Evolutionary conservation across 2,797 vertebrate genomes (phyloP).

Genomic region (Typhlichthys subterraneus): DNA sequence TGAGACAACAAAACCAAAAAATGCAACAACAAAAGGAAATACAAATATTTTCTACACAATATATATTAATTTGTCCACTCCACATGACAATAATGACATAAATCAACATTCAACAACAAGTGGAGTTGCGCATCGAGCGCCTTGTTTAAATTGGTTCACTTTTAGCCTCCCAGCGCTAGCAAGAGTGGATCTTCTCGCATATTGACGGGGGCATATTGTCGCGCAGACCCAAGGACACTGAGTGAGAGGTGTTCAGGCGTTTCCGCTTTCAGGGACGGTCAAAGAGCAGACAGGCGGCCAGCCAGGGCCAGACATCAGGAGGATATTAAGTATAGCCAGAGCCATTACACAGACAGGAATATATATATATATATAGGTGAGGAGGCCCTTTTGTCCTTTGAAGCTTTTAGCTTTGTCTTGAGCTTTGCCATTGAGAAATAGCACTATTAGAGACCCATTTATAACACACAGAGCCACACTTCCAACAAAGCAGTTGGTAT

Average conservation of each 20-base stretch:
- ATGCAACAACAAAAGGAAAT: not conserved
- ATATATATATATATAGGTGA: constrained; percentile 10
- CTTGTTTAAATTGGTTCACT: constrained; percentile 65
- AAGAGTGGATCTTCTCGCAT: constrained; percentile 60
- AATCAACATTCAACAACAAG: constrained; percentile 49
- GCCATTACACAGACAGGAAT: constrained; percentile 47
- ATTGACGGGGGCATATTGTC: constrained; percentile 52
- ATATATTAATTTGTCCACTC: not conserved
- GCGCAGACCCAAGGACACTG: constrained; percentile 55
- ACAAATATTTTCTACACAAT: constrained; percentile 11
- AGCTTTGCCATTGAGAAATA: not conserved
- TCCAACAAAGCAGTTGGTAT: not conserved
- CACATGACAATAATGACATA: constrained; percentile 22
- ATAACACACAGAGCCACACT: too few species aligned
- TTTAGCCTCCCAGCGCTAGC: constrained; percentile 42
- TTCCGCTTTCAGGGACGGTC: constrained; percentile 45
- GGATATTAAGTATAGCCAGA: constrained; percentile 53
- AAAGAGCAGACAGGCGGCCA: constrained; percentile 57
- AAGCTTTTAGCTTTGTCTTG: constrained; percentile 46
- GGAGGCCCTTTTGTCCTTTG: constrained; percentile 39
- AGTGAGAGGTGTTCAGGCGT: constrained; percentile 47
- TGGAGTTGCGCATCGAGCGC: constrained; percentile 54
- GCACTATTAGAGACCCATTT: too few species aligned
- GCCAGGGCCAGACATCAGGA: constrained; percentile 48
- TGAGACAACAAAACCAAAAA: constrained; percentile 12